Evolutionary conservation across 2,888 invertebrate species (phyloP), one percentile per base, ranked within the genome.

Genomic region (Schizaphis graminum): DNA sequence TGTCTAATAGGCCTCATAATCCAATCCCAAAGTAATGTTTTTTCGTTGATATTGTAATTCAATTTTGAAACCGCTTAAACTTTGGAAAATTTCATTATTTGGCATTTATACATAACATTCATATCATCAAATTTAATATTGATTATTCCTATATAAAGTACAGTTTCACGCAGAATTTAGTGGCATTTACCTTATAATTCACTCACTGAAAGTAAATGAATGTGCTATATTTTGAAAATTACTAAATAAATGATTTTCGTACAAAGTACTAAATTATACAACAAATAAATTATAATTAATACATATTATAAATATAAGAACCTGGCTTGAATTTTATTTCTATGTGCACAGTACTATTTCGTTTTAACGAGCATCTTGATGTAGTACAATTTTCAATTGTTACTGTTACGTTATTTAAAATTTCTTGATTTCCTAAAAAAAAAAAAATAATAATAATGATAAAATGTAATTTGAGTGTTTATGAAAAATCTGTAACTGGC

Each of bases 251-350:
- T 53, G 3, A 35, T 56, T 88, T 53, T 49, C 11, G 8, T 24
- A 35, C 8, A 4, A 24, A 24, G 35, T 53, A n/a, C 53, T 16
- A 11, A 88, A 53, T 35, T 88, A 8, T 5, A 24, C 56, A 88
- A 87, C 13, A 53, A 35, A 53, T 88, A 35, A 88, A 88, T 26
- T n/a, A 53, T 67, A n/a, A 13, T 16, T 35, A 35, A 77, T 41
- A 41, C 0, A 56, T 10, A 28, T 8, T 47, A 44, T 28, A 44
- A 28, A 47, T 61, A 47, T 77, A 93, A 84, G 85, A 96, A 97
- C 97, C 96, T 94, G 98, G 97, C 61, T 95, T 96, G 94, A 98
- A 97, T 95, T 96, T 96, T 94, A 98, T 96, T 89, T 96, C 96
- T 91, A 98, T 96, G 88, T 96, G 95, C 89, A 97, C 96, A 47